Percentiles rank a stretch among this genome's conserved stretches.
These are phyloP conservation scores for Eueides isabella DNA, from an alignment of 1,140 invertebrate genomes.

Conservation along the genomic window DNA sequence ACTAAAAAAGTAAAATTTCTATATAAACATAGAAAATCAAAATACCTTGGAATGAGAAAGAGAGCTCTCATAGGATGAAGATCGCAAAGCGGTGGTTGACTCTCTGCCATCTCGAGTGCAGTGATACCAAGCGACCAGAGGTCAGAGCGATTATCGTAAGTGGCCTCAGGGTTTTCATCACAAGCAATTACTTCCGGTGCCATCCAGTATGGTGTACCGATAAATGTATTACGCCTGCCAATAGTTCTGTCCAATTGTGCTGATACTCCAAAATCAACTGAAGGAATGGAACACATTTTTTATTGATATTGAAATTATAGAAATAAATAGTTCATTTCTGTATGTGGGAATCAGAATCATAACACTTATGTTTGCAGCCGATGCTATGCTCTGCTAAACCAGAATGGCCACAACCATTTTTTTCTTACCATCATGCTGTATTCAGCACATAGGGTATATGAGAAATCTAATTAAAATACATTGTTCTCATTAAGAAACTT, in stretches of 20 bases:
- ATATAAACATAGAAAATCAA: neutral
- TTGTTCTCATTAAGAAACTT: too few relatives aligned
- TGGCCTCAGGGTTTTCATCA: constrained; percentile 99
- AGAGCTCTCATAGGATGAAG: constrained; percentile 99
- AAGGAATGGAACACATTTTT: constrained; percentile 26
- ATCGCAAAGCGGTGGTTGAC: constrained; percentile 98
- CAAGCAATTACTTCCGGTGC: constrained; percentile 99
- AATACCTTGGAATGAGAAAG: constrained; percentile 96
- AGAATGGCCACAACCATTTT: too few relatives aligned
- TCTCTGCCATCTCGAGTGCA: constrained; percentile 99
- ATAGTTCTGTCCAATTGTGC: constrained; percentile 99
- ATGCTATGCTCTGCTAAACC: too few relatives aligned
- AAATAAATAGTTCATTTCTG: too few relatives aligned
- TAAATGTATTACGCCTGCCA: constrained; percentile 99
- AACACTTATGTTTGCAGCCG: too few relatives aligned
- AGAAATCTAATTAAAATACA: too few relatives aligned
- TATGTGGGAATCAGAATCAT: too few relatives aligned
- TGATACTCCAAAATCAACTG: constrained; percentile 99
- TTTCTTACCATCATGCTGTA: neutral
- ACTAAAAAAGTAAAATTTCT: neutral
- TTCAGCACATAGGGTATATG: too few relatives aligned
- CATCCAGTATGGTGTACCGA: constrained; percentile 99
- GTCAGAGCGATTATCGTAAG: constrained; percentile 99
- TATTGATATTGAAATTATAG: neutral
- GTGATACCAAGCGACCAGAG: constrained; percentile 99